phyloP scores from a whole-genome alignment of 1,140 invertebrate species.

The Phymorhynchus buccinoides region DNA sequence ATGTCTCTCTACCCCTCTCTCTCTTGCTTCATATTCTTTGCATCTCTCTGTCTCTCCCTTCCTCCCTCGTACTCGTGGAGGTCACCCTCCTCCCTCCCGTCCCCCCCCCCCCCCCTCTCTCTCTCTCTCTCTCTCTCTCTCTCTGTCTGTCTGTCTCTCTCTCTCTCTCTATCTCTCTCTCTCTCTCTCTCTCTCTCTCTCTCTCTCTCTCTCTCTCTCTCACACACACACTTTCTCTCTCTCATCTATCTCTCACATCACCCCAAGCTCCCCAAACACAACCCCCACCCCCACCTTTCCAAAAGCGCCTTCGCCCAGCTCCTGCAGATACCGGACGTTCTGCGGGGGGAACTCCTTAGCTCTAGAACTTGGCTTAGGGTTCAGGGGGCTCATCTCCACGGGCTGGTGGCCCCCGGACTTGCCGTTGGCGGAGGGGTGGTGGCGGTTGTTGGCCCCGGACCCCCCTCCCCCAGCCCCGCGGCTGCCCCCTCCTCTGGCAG shows the following conservation, averaged over 20 bases:
- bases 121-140: no score
- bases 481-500: conserved; percentile 55
- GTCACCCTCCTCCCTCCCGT: no score
- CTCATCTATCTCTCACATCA: neutral
- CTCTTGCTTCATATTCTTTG: no score
- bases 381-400: conserved; percentile 67
- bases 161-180: no score
- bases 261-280: neutral
- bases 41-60: no score
- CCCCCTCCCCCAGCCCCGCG: conserved; percentile 14
- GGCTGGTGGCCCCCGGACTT: conserved; percentile 52
- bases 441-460: conserved; percentile 9
- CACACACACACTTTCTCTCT: neutral
- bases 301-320: conserved; percentile 96
- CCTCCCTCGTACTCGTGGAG: no score
- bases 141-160: no score
- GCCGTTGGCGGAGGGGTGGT: conserved; percentile 50
- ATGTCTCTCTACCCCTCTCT: no score
- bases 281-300: conserved; percentile 77
- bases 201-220: neutral
- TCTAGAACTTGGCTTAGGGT: conserved; percentile 59
- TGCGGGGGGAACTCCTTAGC: conserved; percentile 79
- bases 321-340: conserved; percentile 91
- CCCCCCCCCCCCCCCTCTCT: no score
- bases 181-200: no score